Conservation (phyloP, 1,140 invertebrate species). For the Theocolax elegans region DNA sequence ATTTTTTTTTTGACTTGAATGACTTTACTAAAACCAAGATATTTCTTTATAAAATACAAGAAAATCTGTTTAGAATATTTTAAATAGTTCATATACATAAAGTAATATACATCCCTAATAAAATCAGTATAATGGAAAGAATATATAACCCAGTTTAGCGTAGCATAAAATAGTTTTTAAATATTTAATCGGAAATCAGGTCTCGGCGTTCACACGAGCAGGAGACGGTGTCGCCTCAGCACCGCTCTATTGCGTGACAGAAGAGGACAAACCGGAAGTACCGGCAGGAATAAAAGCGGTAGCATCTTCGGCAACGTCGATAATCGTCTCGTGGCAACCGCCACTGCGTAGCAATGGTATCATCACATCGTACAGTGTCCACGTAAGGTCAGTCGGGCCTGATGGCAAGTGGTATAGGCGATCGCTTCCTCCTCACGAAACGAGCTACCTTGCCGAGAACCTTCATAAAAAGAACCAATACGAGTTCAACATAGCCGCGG, state of each 20-base stretch:
- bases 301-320: slow-evolving; percentile 82
- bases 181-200: too few relatives aligned
- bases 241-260: slow-evolving; percentile 87
- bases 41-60: too few relatives aligned
- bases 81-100: too few relatives aligned
- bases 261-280: slow-evolving; percentile 90
- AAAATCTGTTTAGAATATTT: too few relatives aligned
- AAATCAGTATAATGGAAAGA: too few relatives aligned
- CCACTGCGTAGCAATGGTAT: slow-evolving; percentile 71
- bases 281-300: slow-evolving; percentile 90
- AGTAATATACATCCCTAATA: too few relatives aligned
- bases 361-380: slow-evolving; percentile 69
- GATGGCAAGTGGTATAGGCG: slow-evolving; percentile 63
- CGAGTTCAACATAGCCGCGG: slow-evolving; percentile 79
- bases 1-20: too few relatives aligned
- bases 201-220: slow-evolving; percentile 86
- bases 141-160: too few relatives aligned
- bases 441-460: slow-evolving; percentile 67
- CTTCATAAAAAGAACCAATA: slow-evolving; percentile 69
- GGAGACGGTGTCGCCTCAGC: slow-evolving; percentile 88
- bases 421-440: slow-evolving; percentile 62
- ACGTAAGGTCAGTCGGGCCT: slow-evolving; percentile 57
- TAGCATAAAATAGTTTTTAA: too few relatives aligned
- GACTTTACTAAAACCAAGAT: too few relatives aligned
- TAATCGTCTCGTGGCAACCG: slow-evolving; percentile 85